Conservation (phyloP, 2,797 vertebrate species). For the Acanthis flammea region DNA sequence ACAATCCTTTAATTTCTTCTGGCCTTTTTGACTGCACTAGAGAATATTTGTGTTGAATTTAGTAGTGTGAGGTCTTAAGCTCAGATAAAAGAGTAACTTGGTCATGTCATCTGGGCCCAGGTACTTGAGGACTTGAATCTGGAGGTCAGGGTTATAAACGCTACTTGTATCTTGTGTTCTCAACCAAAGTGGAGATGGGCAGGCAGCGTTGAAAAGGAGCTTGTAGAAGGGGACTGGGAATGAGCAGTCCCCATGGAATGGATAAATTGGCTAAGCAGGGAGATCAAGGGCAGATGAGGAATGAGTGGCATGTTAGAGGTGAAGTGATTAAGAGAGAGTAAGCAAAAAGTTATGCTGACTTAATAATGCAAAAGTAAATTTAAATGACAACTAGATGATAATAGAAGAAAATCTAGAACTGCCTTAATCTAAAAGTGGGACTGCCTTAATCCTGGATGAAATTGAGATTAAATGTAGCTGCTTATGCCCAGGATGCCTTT, state of each 20-base stretch:
- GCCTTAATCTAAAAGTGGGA: background rate
- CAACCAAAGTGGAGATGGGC: background rate
- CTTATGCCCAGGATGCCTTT: background rate
- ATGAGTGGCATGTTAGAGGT: background rate
- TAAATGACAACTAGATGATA: background rate
- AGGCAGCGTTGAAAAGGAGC: background rate
- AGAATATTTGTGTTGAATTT: background rate
- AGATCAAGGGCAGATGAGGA: background rate
- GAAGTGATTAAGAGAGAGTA: background rate
- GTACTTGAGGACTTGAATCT: background rate
- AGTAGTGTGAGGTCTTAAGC: background rate
- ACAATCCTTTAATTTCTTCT: background rate
- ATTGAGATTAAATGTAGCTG: background rate
- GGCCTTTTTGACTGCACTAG: background rate
- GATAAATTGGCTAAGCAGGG: background rate
- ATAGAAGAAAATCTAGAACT: background rate
- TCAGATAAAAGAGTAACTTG: background rate
- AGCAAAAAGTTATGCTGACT: background rate
- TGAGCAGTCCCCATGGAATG: background rate
- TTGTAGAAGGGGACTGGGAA: background rate
- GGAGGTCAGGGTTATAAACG: background rate
- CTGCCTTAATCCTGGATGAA: background rate
- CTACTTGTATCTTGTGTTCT: background rate
- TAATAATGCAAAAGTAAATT: background rate
- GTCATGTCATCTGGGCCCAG: background rate